Evolutionary conservation across 2,797 vertebrate genomes (phyloP).

Genomic region (Kryptopterus vitreolus): DNA sequence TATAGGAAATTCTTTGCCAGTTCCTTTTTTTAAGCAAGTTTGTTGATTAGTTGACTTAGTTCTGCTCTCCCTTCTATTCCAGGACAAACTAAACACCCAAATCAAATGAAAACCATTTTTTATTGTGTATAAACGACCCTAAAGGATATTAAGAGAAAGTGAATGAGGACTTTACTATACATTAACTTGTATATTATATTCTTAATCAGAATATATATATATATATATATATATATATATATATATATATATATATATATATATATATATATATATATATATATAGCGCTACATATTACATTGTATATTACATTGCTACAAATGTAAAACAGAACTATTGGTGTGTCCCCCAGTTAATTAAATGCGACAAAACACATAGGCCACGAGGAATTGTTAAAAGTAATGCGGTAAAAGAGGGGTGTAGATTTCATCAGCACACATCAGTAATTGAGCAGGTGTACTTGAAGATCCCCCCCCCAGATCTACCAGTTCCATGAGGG

Average conservation of each 20-base stretch:
- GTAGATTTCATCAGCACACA: neutral
- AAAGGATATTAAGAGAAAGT: neutral
- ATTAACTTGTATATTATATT: neutral
- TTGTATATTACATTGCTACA: neutral
- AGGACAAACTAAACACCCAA: neutral
- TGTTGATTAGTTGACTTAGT: neutral
- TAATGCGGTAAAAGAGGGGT: neutral
- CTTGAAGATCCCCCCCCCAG: constrained; percentile 22
- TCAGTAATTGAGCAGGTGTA: constrained; percentile 1
- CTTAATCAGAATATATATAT: neutral
- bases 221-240: neutral
- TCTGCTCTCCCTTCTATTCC: neutral
- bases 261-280: neutral
- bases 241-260: neutral
- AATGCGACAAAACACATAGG: neutral
- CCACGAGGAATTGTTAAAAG: neutral
- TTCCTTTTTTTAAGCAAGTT: neutral
- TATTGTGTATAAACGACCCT: no score
- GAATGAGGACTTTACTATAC: neutral
- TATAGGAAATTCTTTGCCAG: neutral
- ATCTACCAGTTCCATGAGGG: constrained; percentile 40
- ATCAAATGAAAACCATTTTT: neutral
- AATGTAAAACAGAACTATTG: neutral
- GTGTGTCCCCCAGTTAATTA: neutral
- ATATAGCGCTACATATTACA: no score